phyloP scores from a whole-genome alignment of 2,888 invertebrate species.

The Argynnis bischoffii region DNA sequence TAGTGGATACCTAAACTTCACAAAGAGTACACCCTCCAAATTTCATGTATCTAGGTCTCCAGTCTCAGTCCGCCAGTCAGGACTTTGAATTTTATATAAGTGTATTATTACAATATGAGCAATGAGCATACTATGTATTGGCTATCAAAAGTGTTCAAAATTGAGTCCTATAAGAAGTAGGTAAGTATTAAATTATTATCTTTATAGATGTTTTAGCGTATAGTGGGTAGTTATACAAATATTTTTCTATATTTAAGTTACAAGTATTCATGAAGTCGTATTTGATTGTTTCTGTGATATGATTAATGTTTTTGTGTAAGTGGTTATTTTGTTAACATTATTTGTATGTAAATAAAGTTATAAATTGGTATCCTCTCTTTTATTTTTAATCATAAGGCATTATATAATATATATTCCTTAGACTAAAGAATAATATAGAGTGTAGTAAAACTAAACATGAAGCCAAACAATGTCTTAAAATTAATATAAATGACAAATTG shows the following conservation, averaged over 20 bases:
- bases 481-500: no score
- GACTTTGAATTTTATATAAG: no score
- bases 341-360: conserved; percentile 66
- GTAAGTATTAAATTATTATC: conserved; percentile 21
- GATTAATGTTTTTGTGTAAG: conserved; percentile 60
- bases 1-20: no score
- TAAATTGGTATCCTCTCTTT: conserved; percentile 51
- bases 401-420: neutral
- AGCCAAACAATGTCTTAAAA: no score
- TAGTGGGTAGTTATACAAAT: conserved; percentile 17
- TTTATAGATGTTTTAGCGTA: conserved; percentile 19
- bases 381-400: conserved; percentile 38
- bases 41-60: no score
- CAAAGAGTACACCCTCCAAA: no score
- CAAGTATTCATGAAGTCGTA: conserved; percentile 28
- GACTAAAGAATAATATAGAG: neutral
- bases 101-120: no score
- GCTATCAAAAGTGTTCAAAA: conserved; percentile 34
- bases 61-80: no score
- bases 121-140: conserved; percentile 13
- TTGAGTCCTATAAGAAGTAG: conserved; percentile 29
- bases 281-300: conserved; percentile 67
- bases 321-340: conserved; percentile 55
- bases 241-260: conserved; percentile 14
- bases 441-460: no score